Conservation (phyloP, 2,797 vertebrate species). For the Dipus sagitta region DNA sequence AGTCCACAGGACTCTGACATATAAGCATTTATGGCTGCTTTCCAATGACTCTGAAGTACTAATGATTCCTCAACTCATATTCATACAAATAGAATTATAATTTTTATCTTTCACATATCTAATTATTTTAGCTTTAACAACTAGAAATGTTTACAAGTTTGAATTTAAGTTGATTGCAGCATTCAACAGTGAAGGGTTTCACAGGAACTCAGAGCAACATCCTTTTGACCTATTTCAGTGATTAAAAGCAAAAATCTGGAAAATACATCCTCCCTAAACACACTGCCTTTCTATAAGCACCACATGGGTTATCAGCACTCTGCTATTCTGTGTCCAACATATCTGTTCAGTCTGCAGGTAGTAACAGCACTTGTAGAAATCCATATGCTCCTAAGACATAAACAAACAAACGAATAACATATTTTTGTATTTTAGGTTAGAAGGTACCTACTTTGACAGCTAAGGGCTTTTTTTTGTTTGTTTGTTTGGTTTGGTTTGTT, state of each 20-base stretch:
- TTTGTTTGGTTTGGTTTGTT: background rate
- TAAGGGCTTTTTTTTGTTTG: background rate
- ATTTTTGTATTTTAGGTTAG: background rate
- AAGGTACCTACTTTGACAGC: background rate
- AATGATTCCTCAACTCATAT: constrained; percentile 42
- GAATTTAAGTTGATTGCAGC: constrained; percentile 26
- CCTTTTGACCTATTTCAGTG: constrained; percentile 7
- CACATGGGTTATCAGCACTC: constrained; percentile 61
- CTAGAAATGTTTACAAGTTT: constrained; percentile 21
- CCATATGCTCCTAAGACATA: constrained; percentile 29
- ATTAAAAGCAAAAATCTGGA: constrained; percentile 58
- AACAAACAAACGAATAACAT: background rate
- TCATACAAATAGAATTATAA: constrained; percentile 13
- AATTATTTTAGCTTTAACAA: constrained; percentile 40
- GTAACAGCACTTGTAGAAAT: constrained; percentile 48
- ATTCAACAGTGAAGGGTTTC: constrained; percentile 13
- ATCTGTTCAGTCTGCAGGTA: constrained; percentile 58
- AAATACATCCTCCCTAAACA: background rate
- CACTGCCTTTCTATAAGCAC: background rate
- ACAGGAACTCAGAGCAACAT: constrained; percentile 15
- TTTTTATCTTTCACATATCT: background rate
- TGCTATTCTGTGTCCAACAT: constrained; percentile 48
- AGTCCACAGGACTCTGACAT: background rate
- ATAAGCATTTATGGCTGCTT: constrained; percentile 13
- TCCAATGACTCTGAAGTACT: constrained; percentile 1